Conservation (phyloP, 2,797 vertebrate species). For the Triplophysa yarkandensis region DNA sequence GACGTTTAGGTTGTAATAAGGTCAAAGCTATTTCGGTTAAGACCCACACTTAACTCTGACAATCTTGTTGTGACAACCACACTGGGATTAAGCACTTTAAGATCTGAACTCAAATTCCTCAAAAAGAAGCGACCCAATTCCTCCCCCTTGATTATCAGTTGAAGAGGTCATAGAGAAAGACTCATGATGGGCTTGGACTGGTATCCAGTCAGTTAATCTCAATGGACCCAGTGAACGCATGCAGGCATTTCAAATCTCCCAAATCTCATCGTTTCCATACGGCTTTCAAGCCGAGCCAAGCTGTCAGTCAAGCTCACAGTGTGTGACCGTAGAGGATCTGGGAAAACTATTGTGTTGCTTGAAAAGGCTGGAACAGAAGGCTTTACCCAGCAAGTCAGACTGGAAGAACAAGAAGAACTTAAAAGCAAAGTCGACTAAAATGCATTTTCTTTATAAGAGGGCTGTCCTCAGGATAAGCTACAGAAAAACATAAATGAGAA, state of each 20-base stretch:
- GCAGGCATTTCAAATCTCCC: conserved; percentile 27
- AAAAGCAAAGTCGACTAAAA: conserved; percentile 1
- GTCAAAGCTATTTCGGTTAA: conserved; percentile 27
- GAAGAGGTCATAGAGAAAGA: neutral
- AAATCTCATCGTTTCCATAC: conserved; percentile 32
- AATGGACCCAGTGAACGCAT: conserved; percentile 14
- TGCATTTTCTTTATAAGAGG: neutral
- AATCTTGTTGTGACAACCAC: conserved; percentile 39
- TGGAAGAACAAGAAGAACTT: conserved; percentile 18
- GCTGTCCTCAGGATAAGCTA: no score
- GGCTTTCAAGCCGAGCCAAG: conserved; percentile 49
- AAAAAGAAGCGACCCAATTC: neutral
- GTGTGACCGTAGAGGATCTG: conserved; percentile 36
- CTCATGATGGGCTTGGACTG: conserved; percentile 4
- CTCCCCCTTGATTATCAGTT: neutral
- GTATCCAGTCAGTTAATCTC: conserved; percentile 40
- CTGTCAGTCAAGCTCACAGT: conserved; percentile 39
- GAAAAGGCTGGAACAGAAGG: conserved; percentile 6
- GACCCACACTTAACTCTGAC: conserved; percentile 5
- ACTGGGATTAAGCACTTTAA: conserved; percentile 19
- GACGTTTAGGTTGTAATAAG: conserved; percentile 20
- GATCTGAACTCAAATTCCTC: conserved; percentile 25
- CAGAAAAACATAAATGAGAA: no score
- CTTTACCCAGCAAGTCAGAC: conserved; percentile 16
- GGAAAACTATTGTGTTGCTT: conserved; percentile 35